These are phyloP conservation scores for Ferdinandea cuprea DNA, from an alignment of 2,888 invertebrate species.

Conservation along the genomic window DNA sequence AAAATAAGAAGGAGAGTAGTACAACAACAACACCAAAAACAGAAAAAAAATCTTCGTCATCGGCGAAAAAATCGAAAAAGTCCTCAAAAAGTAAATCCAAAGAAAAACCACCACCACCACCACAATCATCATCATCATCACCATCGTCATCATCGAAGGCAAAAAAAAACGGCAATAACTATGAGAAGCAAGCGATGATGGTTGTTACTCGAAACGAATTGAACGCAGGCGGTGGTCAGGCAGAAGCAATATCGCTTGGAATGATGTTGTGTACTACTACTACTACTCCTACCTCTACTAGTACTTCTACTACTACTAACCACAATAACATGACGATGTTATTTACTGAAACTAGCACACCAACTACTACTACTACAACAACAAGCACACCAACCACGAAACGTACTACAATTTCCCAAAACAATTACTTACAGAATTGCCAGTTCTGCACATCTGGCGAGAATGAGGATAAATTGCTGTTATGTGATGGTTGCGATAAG, in stretches of 20 bases:
- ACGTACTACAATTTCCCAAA: constrained; percentile 78
- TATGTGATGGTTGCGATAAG: constrained; percentile 99
- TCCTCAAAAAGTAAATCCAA: constrained; percentile 66
- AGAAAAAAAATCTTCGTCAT: constrained; percentile 62
- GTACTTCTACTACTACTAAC: constrained; percentile 66
- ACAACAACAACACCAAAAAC: constrained; percentile 72
- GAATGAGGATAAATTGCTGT: constrained; percentile 95
- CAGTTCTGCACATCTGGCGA: constrained; percentile 98
- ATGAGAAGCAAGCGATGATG: constrained; percentile 46
- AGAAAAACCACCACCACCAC: constrained; percentile 46
- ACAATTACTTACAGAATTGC: constrained; percentile 90
- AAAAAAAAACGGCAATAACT: constrained; percentile 41
- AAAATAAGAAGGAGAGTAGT: constrained; percentile 74
- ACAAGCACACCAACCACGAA: constrained; percentile 80
- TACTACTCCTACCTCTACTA: constrained; percentile 62
- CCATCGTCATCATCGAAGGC: constrained; percentile 47
- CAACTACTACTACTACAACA: constrained; percentile 75
- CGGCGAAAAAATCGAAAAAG: constrained; percentile 69
- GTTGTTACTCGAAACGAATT: constrained; percentile 22
- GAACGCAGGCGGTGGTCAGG: not conserved
- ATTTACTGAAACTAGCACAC: constrained; percentile 73
- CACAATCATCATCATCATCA: constrained; percentile 26
- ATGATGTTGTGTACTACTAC: constrained; percentile 75
- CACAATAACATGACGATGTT: constrained; percentile 72
- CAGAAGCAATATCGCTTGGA: constrained; percentile 28